Base-by-base conservation (phyloP, 1,140 invertebrate genomes). In the Drosophila ercepeae region DNA sequence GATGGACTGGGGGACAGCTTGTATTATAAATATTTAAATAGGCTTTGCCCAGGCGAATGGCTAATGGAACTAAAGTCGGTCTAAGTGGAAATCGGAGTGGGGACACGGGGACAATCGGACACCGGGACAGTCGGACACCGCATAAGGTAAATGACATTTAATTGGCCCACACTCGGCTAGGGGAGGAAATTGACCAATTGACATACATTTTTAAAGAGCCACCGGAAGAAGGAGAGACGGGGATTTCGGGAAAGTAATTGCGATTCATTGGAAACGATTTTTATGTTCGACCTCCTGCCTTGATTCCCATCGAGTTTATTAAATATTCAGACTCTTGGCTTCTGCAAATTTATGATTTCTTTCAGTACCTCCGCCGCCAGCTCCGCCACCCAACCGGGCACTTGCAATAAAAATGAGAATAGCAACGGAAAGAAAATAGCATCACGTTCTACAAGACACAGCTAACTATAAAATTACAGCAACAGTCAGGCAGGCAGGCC, bases 121-220 rank as follows among this genome's bases (percentile, higher is more conserved):
- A 48, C 19, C 44, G 27, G n/a, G 36, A 6, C n/a, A 7, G 14
- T 42, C 52, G 50, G 34, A 14, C 41, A 48, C 19, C 44, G 27
- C 63, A 42, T 42, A 82, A 81, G 82, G 82, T 88, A 88, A 86
- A 82, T 77, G 82, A 88, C 82, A 86, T 77, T 88, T 86, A 86
- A 86, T 88, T 88, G 83, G 69, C 82, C 68, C 61, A 61, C 54
- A 64, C 48, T 78, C 68, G 63, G 41, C 34, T 59, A 39, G 74
- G 75, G 29, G 41, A 74, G 82, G 82, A 88, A 88, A 86, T 82
- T 86, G 82, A 88, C 81, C 81, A 86, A 86, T 88, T 86, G 82
- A 86, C 82, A 86, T 86, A 86, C 82, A 86, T 86, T 86, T 86
- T 86, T 86, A 86, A 86, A 88, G 69, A 86, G 74, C 23, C 41